These are phyloP conservation scores for Typhlichthys subterraneus DNA, from an alignment of 2,797 vertebrate genomes.

Conservation along the genomic window DNA sequence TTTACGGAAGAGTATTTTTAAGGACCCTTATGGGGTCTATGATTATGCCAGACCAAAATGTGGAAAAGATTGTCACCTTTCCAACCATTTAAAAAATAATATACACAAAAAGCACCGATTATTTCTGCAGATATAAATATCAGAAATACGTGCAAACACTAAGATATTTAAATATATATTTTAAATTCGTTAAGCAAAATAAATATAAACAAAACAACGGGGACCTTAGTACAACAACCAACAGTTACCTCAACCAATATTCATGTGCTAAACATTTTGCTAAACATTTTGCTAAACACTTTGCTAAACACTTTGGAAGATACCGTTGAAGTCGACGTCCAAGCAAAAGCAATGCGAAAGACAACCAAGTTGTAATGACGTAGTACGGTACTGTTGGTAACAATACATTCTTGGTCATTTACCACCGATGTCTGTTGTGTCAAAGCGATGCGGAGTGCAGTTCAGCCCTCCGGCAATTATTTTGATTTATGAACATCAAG, in stretches of 20 bases:
- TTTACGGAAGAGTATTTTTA: constrained; percentile 54
- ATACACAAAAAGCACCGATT: background rate
- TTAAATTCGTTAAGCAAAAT: too few species aligned
- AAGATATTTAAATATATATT: too few species aligned
- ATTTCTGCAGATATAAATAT: too few species aligned
- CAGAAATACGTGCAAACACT: too few species aligned
- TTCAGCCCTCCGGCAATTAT: constrained; percentile 88
- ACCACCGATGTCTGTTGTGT: constrained; percentile 68
- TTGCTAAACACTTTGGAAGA: too few species aligned
- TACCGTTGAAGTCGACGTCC: background rate
- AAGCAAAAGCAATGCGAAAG: background rate
- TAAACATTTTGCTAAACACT: too few species aligned
- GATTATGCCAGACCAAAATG: constrained; percentile 33
- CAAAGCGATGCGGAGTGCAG: constrained; percentile 87
- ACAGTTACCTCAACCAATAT: too few species aligned
- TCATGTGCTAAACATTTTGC: too few species aligned
- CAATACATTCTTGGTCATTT: background rate
- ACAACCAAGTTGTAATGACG: background rate
- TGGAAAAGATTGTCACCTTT: background rate
- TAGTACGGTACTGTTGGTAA: background rate
- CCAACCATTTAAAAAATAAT: rapidly evolving
- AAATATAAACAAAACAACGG: too few species aligned
- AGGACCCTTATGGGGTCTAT: constrained; percentile 30
- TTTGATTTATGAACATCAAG: constrained; percentile 82
- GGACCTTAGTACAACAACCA: too few species aligned